Evolutionary conservation across 2,888 invertebrate genomes (phyloP).

Genomic region (Nephrocerus scutellatus): DNA sequence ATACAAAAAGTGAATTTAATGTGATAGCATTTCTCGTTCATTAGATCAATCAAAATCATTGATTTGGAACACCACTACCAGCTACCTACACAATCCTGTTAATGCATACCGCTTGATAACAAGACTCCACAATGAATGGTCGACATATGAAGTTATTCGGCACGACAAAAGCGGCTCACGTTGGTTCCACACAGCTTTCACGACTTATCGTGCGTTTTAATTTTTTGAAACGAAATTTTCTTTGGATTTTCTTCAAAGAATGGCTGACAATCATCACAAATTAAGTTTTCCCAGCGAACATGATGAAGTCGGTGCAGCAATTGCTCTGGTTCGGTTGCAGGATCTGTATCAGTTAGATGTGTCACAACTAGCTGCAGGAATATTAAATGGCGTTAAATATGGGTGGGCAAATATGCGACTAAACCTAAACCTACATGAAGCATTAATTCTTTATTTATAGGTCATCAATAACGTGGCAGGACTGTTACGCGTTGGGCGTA

Average conservation of each 20-base stretch:
- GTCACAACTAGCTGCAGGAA: constrained; percentile 74
- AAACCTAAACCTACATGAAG: not conserved
- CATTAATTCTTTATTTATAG: constrained; percentile 36
- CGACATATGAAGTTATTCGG: constrained; percentile 67
- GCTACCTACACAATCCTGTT: constrained; percentile 84
- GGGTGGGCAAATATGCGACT: constrained; percentile 48
- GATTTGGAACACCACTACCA: too few species aligned
- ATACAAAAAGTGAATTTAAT: too few species aligned
- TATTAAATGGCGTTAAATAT: constrained; percentile 77
- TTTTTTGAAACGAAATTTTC: not conserved
- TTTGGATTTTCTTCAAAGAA: constrained; percentile 62
- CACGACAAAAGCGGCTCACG: constrained; percentile 54
- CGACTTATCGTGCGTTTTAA: too few species aligned
- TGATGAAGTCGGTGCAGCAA: constrained; percentile 89
- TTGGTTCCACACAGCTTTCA: too few species aligned
- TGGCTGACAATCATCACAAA: constrained; percentile 61
- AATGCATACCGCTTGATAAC: constrained; percentile 93
- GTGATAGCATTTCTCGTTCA: too few species aligned
- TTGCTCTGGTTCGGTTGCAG: constrained; percentile 86
- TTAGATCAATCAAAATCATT: too few species aligned
- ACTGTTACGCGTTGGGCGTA: constrained; percentile 92
- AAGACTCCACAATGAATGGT: constrained; percentile 86
- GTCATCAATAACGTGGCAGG: constrained; percentile 69
- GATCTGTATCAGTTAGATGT: constrained; percentile 89
- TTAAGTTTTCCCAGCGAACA: constrained; percentile 84